Percentiles rank a stretch among this genome's conserved stretches.
phyloP scores from a whole-genome alignment of 2,888 invertebrate genomes.

The Alentia gelatinosa region DNA sequence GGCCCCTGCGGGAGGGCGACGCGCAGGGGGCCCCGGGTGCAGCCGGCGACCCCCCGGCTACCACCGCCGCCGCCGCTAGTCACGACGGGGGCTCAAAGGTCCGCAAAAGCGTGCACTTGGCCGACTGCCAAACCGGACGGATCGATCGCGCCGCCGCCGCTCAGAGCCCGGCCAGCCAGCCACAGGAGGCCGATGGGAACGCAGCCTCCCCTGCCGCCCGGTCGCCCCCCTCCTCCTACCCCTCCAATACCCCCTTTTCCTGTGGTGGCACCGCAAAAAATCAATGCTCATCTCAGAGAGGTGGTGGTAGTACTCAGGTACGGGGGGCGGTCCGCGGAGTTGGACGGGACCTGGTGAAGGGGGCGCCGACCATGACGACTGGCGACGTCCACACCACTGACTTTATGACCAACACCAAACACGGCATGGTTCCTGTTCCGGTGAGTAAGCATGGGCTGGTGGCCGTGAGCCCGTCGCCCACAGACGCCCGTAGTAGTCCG shows the following conservation, averaged over 20 bases:
- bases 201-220: background rate
- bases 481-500: background rate
- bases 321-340: background rate
- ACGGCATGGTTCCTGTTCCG: background rate
- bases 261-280: background rate
- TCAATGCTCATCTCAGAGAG: background rate
- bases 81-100: background rate
- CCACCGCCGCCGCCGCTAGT: background rate
- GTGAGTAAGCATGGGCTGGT: background rate
- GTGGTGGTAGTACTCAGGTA: background rate
- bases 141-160: background rate
- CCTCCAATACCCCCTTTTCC: background rate
- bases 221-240: background rate
- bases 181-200: background rate
- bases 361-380: background rate
- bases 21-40: background rate
- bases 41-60: background rate
- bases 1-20: too few relatives aligned
- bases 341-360: background rate
- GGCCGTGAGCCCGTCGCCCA: background rate
- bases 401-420: background rate
- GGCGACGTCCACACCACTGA: too few relatives aligned
- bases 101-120: background rate
- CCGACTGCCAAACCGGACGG: background rate
- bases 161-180: background rate